Evolutionary conservation across 2,113 vertebrate species (phyloP), one percentile per base, ranked within the genome.

Genomic region (Aix galericulata): DNA sequence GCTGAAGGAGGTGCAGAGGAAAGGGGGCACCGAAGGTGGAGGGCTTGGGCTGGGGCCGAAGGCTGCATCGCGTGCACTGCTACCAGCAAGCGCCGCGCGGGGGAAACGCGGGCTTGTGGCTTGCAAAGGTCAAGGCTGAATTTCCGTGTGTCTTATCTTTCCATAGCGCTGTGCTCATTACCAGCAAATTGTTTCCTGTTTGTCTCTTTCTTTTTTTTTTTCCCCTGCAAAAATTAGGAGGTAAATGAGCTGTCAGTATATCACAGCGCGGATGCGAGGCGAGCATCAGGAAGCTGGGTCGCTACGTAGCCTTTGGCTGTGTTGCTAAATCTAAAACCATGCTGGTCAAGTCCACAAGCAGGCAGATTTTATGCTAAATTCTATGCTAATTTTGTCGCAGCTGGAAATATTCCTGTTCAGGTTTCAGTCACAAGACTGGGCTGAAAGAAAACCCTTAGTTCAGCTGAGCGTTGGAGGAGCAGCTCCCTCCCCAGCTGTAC

Each of bases 151-250:
- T 71, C 48, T 80, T 31, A 58, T 67, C 8, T 88, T 95, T 83
- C 71, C 85, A 87, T 71, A 81, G 32, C 11, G 12, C 76, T 96
- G 88, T 78, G 94, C 88, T 91, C 55, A 34, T 69, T 87, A 78
- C 29, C 34, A 34, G 34, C 63, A 38, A 94, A 50, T 73, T 14
- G 56, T 84, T 95, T 95, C 88, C 71, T 67, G 27, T 77, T 94
- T 84, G 69, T 67, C 32, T 10, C 16, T 6, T 8, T 1, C 12
- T 15, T 59, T 22, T 31, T 21, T 23, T 31, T 16, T 8, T 14
- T 1, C 4, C 3, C 68, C 58, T 69, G 75, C 86, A 89, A 83
- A 81, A 88, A 36, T 55, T 38, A 38, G 26, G 17, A 38, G 15
- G 60, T 63, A 63, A 38, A 38, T 38, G 60, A 38, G 48, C 69